Base-by-base conservation (phyloP, 30 jellyfish, hydroid and myxozoan genomes). In the Morbakka virulenta region DNA sequence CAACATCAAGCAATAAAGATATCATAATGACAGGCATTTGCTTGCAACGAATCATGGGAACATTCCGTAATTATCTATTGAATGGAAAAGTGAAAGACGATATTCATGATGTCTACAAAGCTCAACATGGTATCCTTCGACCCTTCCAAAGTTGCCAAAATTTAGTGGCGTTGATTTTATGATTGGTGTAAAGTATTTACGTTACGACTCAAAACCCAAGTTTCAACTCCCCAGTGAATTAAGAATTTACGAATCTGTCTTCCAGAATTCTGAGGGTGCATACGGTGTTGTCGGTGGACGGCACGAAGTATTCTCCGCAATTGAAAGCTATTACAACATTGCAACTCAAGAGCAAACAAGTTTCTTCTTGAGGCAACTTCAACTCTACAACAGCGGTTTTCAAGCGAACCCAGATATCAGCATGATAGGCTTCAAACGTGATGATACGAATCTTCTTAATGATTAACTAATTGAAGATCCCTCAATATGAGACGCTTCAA, bases 221-320 rank as follows among this genome's bases (percentile, higher is more conserved):
- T n/a, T n/a, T n/a, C n/a, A n/a, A n/a, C n/a, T n/a, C n/a, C n/a
- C n/a, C n/a, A n/a, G n/a, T n/a, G n/a, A n/a, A n/a, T n/a, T n/a
- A n/a, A n/a, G n/a, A n/a, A n/a, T n/a, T n/a, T n/a, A n/a, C n/a
- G n/a, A n/a, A n/a, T n/a, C n/a, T n/a, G n/a, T n/a, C n/a, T n/a
- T n/a, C n/a, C n/a, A n/a, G n/a, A n/a, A n/a, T n/a, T n/a, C n/a
- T n/a, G n/a, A n/a, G n/a, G n/a, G 86, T 26, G 62, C 30, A 3
- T 12, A 64, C n/a, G 83, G 86, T 3, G 68, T 74, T 12, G 30
- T 74, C 62, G 80, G 80, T n/a, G 86, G 86, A 2, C 64, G 79
- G 13, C 86, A 50, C 32, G 21, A 23, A 2, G 32, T 74, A 53
- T 35, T 69, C 28, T 31, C 72, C 14, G 71, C 32, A 52, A 52